Evolutionary conservation across 2,113 vertebrate species (phyloP), one percentile per base, ranked within the genome.

Genomic region (Periophthalmus modestus): DNA sequence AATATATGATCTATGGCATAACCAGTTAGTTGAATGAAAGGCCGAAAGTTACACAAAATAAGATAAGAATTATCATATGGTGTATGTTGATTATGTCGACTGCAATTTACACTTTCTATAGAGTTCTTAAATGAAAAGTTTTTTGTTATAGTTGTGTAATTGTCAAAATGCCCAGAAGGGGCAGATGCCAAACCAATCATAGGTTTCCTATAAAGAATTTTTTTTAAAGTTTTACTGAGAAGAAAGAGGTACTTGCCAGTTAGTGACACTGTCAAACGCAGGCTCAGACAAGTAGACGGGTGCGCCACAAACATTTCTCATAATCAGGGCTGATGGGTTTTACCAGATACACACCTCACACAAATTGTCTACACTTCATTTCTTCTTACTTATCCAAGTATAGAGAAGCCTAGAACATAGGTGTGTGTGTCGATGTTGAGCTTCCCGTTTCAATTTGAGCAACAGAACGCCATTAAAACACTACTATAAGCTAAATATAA

Each of bases 271-370:
- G 59, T 73, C 69, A 73, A 55, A 87, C 80, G 82, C 89, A 92
- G 75, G 90, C 87, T 89, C 80, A 84, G 82, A 90, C 91, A 91
- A 59, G 89, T 82, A 74, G 33, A 81, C 73, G 72, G 89, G 90
- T 88, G 88, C 80, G 89, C 77, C 89, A 74, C 34, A 21, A 58
- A 24, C 21, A 76, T 65, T 39, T 23, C 34, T 4, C 39, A 67
- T 43, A 67, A 47, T 48, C 66, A 12, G 4, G 24, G 16, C 68
- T 9, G 57, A 0, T 23, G 72, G 54, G 28, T 78, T 77, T 50
- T 71, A 63, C n/a, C 59, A 28, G n/a, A 76, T n/a, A 71, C 28
- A 5, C 74, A 50, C 15, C 33, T 23, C 50, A 71, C 28, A 62
- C 16, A 33, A 62, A 62, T 34, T 62, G 7, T 33, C 24, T 62